These are phyloP conservation scores for Synanthedon vespiformis DNA, from an alignment of 2,888 invertebrate genomes.

Conservation along the genomic window DNA sequence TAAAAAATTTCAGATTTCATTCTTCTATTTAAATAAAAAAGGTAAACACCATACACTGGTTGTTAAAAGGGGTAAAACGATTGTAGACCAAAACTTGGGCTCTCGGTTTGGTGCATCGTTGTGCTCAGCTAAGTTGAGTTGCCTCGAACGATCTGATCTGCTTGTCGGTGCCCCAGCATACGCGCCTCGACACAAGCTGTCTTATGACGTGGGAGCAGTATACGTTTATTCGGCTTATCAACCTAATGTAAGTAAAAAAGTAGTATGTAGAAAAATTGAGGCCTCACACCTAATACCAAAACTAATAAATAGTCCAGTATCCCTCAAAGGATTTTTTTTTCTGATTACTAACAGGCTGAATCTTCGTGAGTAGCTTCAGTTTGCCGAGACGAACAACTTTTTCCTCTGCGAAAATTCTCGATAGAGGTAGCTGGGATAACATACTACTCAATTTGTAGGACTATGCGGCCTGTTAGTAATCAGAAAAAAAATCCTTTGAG, in stretches of 20 bases:
- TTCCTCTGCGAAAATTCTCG: too few relatives aligned
- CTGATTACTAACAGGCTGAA: too few relatives aligned
- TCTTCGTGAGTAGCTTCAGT: too few relatives aligned
- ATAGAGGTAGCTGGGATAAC: too few relatives aligned
- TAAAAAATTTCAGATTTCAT: conserved; percentile 12
- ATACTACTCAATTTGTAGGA: too few relatives aligned
- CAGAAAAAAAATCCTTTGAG: too few relatives aligned
- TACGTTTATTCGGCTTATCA: conserved; percentile 44
- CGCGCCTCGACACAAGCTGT: conserved; percentile 7
- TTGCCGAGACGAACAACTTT: too few relatives aligned
- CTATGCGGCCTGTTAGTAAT: too few relatives aligned
- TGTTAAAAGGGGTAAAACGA: not conserved
- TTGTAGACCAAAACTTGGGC: conserved; percentile 34
- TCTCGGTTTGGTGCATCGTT: conserved; percentile 73
- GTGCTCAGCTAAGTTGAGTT: conserved; percentile 47
- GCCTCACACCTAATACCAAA: too few relatives aligned
- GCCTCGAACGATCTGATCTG: conserved; percentile 57
- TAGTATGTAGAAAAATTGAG: too few relatives aligned
- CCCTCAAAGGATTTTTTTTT: too few relatives aligned
- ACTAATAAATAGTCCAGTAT: too few relatives aligned
- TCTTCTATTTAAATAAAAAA: conserved; percentile 7
- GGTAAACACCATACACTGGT: not conserved
- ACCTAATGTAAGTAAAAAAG: conserved; percentile 6
- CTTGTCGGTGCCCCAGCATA: conserved; percentile 72
- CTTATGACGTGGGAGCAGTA: conserved; percentile 66